phyloP scores from a whole-genome alignment of 2,113 vertebrate species.

The Dascyllus trimaculatus region DNA sequence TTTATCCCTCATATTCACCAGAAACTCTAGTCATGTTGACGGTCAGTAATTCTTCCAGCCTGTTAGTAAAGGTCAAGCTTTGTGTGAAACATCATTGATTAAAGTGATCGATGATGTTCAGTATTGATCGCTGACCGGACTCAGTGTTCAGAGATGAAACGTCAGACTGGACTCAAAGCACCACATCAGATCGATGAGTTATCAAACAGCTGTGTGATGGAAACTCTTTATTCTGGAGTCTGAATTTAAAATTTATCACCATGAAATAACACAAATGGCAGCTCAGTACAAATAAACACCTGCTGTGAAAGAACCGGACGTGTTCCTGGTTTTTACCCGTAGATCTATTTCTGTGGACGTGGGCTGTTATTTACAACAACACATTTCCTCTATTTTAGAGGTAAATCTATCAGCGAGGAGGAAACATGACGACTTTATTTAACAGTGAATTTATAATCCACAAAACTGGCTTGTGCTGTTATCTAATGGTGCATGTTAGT shows the following conservation, averaged over 20 bases:
- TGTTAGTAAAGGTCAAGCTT: constrained; percentile 40
- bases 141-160: neutral
- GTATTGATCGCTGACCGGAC: constrained; percentile 18
- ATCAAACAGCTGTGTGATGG: neutral
- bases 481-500: no score
- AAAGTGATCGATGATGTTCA: constrained; percentile 29
- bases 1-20: no score
- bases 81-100: constrained; percentile 13
- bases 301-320: no score
- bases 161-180: constrained; percentile 1
- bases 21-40: neutral
- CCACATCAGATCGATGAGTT: constrained; percentile 22
- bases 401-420: no score
- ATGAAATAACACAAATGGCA: neutral
- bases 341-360: no score
- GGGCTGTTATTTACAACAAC: no score
- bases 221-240: neutral
- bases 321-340: no score
- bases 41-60: constrained; percentile 19
- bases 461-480: no score
- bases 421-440: no score
- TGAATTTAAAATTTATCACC: neutral
- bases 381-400: no score
- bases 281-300: no score
- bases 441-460: no score